Percentiles rank a stretch among this genome's conserved stretches.
phyloP scores from a whole-genome alignment of 2,113 vertebrate species.

The Gobiocypris rarus region DNA sequence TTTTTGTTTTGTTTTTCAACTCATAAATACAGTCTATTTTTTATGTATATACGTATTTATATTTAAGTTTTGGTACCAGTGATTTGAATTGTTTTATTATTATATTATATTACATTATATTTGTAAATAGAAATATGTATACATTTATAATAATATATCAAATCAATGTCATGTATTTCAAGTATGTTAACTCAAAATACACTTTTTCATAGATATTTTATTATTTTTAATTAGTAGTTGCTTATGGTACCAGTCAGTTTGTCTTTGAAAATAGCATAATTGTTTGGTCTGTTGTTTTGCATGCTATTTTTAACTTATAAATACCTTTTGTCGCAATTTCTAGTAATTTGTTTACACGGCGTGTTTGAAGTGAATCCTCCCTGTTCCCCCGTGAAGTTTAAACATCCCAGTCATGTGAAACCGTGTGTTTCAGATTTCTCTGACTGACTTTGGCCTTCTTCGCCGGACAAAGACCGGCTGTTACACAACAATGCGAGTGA shows the following conservation, averaged over 20 bases:
- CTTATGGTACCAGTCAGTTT: not conserved
- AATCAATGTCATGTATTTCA: too few species aligned
- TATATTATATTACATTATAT: too few species aligned
- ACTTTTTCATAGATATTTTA: too few species aligned
- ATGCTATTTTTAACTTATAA: too few species aligned
- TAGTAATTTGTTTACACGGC: not conserved
- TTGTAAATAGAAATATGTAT: too few species aligned
- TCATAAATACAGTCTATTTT: not conserved
- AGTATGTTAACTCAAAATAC: too few species aligned
- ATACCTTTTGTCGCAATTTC: not conserved
- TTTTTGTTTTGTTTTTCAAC: too few species aligned
- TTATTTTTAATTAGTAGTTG: not conserved
- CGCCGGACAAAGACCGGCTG: conserved; percentile 25
- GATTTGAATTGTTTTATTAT: too few species aligned
- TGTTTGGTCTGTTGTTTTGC: not conserved
- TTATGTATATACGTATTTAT: not conserved
- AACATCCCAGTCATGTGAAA: conserved; percentile 17
- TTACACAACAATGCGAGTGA: conserved; percentile 32
- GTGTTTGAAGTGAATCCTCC: conserved; percentile 28
- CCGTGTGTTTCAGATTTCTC: conserved; percentile 39
- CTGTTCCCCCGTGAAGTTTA: conserved; percentile 8
- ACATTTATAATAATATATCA: too few species aligned
- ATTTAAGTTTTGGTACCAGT: too few species aligned
- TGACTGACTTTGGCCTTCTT: conserved; percentile 13
- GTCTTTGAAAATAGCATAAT: too few species aligned